These are phyloP conservation scores for Odocoileus virginianus DNA, from an alignment of 2,113 vertebrate genomes.

Conservation along the genomic window DNA sequence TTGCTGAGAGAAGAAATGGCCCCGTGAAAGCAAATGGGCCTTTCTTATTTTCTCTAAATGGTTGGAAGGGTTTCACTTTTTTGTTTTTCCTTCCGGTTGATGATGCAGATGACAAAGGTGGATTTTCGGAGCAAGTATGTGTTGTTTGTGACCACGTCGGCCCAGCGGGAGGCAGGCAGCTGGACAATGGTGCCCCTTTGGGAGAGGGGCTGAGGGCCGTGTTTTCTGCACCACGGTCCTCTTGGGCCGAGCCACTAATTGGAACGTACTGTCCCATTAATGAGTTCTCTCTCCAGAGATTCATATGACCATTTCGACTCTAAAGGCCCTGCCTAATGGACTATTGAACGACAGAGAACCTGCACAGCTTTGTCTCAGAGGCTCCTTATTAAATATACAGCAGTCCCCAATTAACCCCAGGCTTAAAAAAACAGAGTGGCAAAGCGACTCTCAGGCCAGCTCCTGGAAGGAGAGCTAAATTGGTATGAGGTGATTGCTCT, in stretches of 20 bases:
- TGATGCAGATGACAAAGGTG: neutral
- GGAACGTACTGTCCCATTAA: constrained; percentile 91
- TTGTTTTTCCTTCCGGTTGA: constrained; percentile 2
- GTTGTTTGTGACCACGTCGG: constrained; percentile 49
- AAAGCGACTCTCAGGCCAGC: constrained; percentile 66
- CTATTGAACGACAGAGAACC: constrained; percentile 73
- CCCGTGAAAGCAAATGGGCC: fast-evolving
- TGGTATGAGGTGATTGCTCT: constrained; percentile 55
- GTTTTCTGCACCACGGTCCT: constrained; percentile 81
- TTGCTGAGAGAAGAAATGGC: neutral
- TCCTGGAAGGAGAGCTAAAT: constrained; percentile 63
- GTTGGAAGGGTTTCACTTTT: neutral
- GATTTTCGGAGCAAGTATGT: neutral
- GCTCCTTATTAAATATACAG: constrained; percentile 72
- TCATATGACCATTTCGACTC: constrained; percentile 83
- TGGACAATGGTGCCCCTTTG: constrained; percentile 79
- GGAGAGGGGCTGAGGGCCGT: constrained; percentile 72
- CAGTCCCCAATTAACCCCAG: constrained; percentile 81
- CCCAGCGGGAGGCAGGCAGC: constrained; percentile 68
- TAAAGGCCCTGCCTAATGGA: constrained; percentile 81
- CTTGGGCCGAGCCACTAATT: constrained; percentile 89
- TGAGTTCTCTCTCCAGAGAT: constrained; percentile 77
- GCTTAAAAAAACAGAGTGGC: constrained; percentile 55
- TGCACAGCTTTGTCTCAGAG: constrained; percentile 74
- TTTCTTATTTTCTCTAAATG: neutral